Evolutionary conservation across 2,113 vertebrate genomes (phyloP).

Genomic region (Ramphastos sulfuratus): DNA sequence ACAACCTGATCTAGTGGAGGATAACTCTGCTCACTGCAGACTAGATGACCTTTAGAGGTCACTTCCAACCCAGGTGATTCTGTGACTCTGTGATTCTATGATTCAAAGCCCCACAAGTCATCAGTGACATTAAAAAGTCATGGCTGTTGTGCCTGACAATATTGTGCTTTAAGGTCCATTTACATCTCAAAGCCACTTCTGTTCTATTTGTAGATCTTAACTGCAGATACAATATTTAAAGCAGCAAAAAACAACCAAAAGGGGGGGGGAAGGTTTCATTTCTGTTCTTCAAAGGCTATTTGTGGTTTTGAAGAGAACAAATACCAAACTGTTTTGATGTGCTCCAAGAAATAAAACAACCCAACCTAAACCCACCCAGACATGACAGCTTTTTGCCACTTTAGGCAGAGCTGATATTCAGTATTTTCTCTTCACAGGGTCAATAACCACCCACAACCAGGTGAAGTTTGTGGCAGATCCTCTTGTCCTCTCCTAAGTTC

Average conservation of each 20-base stretch:
- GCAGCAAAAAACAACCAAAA: neutral
- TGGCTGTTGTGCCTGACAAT: neutral
- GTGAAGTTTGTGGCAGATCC: neutral
- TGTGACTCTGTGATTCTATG: no score
- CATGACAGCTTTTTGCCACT: neutral
- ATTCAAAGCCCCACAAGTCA: neutral
- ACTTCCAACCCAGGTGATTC: no score
- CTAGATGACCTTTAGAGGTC: no score
- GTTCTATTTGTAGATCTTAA: neutral
- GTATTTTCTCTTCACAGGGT: neutral
- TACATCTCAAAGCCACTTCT: neutral
- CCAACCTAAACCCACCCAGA: neutral
- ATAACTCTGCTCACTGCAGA: no score
- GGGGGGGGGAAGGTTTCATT: neutral
- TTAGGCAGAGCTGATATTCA: neutral
- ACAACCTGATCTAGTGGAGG: no score
- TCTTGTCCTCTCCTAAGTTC: accelerated
- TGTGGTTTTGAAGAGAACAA: constrained; percentile 4
- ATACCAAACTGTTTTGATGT: neutral
- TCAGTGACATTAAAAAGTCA: neutral
- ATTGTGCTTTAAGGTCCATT: neutral
- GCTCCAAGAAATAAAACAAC: neutral
- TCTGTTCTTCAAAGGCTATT: neutral
- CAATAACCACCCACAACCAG: accelerated
- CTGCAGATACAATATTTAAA: neutral